Conservation (phyloP, 2,113 vertebrate genomes). For the Vidua macroura region DNA sequence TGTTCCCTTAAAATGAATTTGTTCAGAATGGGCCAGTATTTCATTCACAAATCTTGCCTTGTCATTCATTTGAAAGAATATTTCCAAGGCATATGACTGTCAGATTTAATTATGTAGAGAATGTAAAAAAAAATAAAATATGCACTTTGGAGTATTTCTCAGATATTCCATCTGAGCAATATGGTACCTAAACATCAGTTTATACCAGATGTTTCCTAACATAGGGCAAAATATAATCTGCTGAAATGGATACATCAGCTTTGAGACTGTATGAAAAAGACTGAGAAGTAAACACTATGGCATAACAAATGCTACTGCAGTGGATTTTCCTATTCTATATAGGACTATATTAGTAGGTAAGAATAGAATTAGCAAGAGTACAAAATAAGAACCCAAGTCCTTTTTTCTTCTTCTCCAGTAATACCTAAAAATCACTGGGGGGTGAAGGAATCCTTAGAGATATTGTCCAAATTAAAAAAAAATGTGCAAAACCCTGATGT, state of each 20-base stretch:
- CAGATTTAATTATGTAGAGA: background rate
- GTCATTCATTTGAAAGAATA: background rate
- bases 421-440: background rate
- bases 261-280: background rate
- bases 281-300: background rate
- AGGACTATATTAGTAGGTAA: background rate
- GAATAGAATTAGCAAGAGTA: background rate
- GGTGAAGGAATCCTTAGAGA: background rate
- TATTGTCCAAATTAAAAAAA: background rate
- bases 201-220: background rate
- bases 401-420: background rate
- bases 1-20: background rate
- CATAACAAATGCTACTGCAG: background rate
- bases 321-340: background rate
- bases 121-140: background rate
- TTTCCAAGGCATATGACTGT: background rate
- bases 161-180: background rate
- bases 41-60: background rate
- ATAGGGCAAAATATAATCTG: background rate
- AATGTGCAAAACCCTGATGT: background rate
- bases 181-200: background rate
- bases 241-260: background rate
- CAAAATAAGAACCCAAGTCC: background rate
- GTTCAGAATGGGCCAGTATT: background rate
- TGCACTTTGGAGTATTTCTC: background rate